Conservation (phyloP, 2,888 invertebrate species). For the Caenorhabditis uteleia region DNA sequence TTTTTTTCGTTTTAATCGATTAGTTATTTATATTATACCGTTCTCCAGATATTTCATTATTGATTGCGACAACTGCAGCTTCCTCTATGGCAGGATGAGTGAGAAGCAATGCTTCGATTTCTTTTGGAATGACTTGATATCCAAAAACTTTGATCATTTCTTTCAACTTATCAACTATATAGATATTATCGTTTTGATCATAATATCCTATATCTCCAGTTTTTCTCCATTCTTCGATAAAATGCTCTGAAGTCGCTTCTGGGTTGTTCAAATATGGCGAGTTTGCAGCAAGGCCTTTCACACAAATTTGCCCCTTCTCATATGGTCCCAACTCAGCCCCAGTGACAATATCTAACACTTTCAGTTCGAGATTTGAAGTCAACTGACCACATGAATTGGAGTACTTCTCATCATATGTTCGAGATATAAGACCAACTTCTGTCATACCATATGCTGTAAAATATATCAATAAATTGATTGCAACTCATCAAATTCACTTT, state of each 20-base stretch:
- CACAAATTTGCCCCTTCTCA: conserved; percentile 36
- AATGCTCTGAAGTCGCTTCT: conserved; percentile 29
- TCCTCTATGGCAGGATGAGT: conserved; percentile 34
- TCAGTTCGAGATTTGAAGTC: conserved; percentile 27
- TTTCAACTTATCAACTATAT: conserved; percentile 36
- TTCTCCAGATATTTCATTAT: conserved; percentile 35
- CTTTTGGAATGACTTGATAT: conserved; percentile 37
- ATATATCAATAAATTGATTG: not conserved
- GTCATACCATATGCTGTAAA: conserved; percentile 42
- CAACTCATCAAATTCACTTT: conserved; percentile 16
- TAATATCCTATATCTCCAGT: conserved; percentile 39
- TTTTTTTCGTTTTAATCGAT: not conserved
- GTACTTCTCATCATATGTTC: conserved; percentile 15
- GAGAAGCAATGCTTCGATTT: conserved; percentile 30
- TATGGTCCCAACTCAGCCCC: conserved; percentile 24
- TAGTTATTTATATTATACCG: not conserved
- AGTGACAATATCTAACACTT: conserved; percentile 32
- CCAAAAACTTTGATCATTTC: conserved; percentile 43
- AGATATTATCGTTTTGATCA: conserved; percentile 29
- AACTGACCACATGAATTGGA: conserved; percentile 27
- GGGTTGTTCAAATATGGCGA: conserved; percentile 36
- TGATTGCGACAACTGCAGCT: conserved; percentile 37
- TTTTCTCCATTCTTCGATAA: conserved; percentile 36
- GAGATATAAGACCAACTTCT: conserved; percentile 31
- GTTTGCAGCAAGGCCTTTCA: conserved; percentile 24